Base-by-base conservation (phyloP, 1,140 invertebrate genomes). In the Macrobrachium nipponense region DNA sequence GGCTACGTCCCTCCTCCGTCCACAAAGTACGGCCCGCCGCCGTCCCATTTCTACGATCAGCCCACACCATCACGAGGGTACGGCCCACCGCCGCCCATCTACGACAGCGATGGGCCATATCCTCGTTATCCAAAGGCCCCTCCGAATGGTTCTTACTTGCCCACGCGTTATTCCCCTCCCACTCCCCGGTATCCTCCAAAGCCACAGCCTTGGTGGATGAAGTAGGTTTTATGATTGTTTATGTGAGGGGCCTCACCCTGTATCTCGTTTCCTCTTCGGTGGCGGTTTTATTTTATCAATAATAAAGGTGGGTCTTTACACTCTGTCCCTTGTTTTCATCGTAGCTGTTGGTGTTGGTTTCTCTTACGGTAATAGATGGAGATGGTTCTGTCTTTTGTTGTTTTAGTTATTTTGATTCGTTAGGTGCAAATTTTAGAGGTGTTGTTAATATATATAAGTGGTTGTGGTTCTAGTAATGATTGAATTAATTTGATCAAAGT, bases 101-200 rank as follows among this genome's bases (percentile, higher is more conserved):
- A 87, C 36, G 76, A 83, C 60, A 64, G 85, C 68, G 80, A 80
- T 62, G 88, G 87, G 58, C 86, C 64, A 58, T 87, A 78, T 79
- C 89, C 70, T 75, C 87, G 77, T 44, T 88, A 76, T 77, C 85
- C 72, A 80, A 89, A 61, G 89, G 86, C 51, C 43, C 87, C 80
- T 51, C 87, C 89, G 20, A 89, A 44, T 76, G 73, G 66, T 14
- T 60, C 77, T 36, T 86, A 77, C 43, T n/a, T 86, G 18, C 78
- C 82, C 61, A 27, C 70, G 14, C 70, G 76, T 51, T 59, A 59
- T 43, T 43, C 80, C 23, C 75, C 85, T n/a, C 72, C 88, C 17
- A 68, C 87, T 5, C 82, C 83, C 60, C 79, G 86, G 23, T 64
- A 82, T 51, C 89, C 89, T 10, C 79, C 92, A n/a, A 87, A 87